Base-by-base conservation (phyloP, 2,888 invertebrate genomes). In the Nipponacmea schrenckii region DNA sequence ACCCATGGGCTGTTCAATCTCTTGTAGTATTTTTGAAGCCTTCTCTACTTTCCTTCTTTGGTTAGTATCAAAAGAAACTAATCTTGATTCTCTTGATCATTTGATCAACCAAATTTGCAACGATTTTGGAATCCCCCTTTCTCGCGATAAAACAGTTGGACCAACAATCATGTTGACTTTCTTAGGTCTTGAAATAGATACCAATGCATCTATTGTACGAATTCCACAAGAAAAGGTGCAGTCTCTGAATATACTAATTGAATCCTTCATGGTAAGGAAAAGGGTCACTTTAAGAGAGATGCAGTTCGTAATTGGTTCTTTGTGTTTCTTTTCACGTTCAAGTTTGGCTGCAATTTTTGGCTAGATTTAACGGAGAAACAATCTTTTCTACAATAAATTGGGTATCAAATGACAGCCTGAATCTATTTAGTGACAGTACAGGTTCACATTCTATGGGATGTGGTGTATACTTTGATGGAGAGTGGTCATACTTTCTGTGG, bases 351-450 rank as follows among this genome's bases (percentile, higher is more conserved):
- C 7, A 48, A 20, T 74, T 71, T 48, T 46, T 72, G 8, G 17
- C 66, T n/a, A 39, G 50, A 24, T 71, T 71, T 44, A 74, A 71
- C 62, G 70, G 71, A 24, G 56, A 27, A 14, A 26, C 26, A 39
- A 62, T 66, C 62, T 71, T 68, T 20, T 39, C 56, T 17, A 50
- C 64, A 8, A 50, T n/a, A 27, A 31, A 62, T 17, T 71, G 67
- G 71, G 20, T 63, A 24, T 63, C 63, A n/a, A 45, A 14, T 66
- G 24, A 48, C 15, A 31, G 50, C 20, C 27, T 71, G 10, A 62
- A 71, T n/a, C 27, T 70, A 15, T 74, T 44, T 48, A 64, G 68
- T 0, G 70, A 68, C n/a, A 73, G 68, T 65, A 70, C 70, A 1
- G 74, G 74, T 0, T 20, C 27, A 31, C 39, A 39, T 64, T 17